phyloP scores from a whole-genome alignment of 2,888 invertebrate species.

The Platycnemis pennipes region DNA sequence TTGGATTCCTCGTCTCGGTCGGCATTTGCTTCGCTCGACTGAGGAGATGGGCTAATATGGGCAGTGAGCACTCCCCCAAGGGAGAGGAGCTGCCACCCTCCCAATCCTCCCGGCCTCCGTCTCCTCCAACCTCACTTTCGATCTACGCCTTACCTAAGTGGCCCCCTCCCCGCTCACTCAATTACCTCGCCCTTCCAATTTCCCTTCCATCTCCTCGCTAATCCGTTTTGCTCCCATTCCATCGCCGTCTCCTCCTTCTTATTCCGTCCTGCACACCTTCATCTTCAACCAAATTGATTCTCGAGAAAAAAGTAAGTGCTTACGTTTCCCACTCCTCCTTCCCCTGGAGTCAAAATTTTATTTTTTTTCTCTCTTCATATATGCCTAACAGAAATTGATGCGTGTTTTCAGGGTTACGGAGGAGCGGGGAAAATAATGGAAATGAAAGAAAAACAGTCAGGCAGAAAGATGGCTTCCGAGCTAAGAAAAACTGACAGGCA shows the following conservation, averaged over 20 bases:
- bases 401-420: neutral
- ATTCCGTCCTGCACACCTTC: slow-evolving; percentile 19
- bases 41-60: neutral
- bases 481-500: too few species aligned
- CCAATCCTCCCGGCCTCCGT: slow-evolving; percentile 70
- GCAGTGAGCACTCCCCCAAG: neutral
- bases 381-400: neutral
- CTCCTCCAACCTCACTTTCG: slow-evolving; percentile 47
- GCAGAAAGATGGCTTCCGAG: too few species aligned
- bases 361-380: neutral
- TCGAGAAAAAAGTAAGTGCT: neutral
- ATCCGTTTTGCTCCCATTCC: slow-evolving; percentile 73
- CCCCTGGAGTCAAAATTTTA: neutral
- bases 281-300: slow-evolving; percentile 32
- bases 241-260: slow-evolving; percentile 72
- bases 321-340: neutral
- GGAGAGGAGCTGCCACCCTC: slow-evolving; percentile 40
- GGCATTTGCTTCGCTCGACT: neutral
- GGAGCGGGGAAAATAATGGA: too few species aligned
- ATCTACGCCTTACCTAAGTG: slow-evolving; percentile 35
- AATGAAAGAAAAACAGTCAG: too few species aligned
- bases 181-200: neutral
- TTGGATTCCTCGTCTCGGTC: neutral
- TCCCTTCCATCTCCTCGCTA: slow-evolving; percentile 73
- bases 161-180: slow-evolving; percentile 7